These are phyloP conservation scores for Meteorus colon DNA, from an alignment of 2,888 invertebrate species.

Conservation along the genomic window DNA sequence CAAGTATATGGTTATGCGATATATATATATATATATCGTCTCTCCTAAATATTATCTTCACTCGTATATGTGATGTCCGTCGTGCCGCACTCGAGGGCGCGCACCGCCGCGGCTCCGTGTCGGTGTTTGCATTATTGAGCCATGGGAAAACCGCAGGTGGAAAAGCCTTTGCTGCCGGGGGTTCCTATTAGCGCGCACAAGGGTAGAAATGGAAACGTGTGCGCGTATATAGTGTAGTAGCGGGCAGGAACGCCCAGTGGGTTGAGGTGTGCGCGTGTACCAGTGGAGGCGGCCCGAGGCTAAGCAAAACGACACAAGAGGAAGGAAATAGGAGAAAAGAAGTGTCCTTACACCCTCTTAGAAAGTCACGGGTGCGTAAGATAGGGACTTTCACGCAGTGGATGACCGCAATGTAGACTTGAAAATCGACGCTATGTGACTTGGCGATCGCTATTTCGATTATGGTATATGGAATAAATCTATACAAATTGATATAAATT, in stretches of 20 bases:
- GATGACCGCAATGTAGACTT: background rate
- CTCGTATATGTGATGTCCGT: constrained; percentile 27
- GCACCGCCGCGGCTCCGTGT: constrained; percentile 52
- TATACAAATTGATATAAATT: no score
- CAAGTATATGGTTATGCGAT: background rate
- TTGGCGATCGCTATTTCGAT: background rate
- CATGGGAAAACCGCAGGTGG: constrained; percentile 70
- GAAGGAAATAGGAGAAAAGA: constrained; percentile 35
- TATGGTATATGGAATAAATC: no score
- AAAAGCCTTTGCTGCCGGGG: constrained; percentile 50
- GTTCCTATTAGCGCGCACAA: constrained; percentile 50
- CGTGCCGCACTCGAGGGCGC: constrained; percentile 43
- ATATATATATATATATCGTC: constrained; percentile 18
- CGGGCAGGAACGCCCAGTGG: constrained; percentile 52
- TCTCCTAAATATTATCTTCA: constrained; percentile 13
- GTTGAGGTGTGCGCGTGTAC: constrained; percentile 39
- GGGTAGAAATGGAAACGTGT: constrained; percentile 46
- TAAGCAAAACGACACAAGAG: constrained; percentile 13
- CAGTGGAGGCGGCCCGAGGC: constrained; percentile 33
- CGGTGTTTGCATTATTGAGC: constrained; percentile 69
- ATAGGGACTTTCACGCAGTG: background rate
- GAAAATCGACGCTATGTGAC: background rate
- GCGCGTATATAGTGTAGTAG: constrained; percentile 1
- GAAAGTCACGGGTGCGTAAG: constrained; percentile 47
- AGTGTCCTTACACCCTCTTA: constrained; percentile 26